phyloP scores from a whole-genome alignment of 2,797 vertebrate genomes.

The Chaetodon trifasciatus region DNA sequence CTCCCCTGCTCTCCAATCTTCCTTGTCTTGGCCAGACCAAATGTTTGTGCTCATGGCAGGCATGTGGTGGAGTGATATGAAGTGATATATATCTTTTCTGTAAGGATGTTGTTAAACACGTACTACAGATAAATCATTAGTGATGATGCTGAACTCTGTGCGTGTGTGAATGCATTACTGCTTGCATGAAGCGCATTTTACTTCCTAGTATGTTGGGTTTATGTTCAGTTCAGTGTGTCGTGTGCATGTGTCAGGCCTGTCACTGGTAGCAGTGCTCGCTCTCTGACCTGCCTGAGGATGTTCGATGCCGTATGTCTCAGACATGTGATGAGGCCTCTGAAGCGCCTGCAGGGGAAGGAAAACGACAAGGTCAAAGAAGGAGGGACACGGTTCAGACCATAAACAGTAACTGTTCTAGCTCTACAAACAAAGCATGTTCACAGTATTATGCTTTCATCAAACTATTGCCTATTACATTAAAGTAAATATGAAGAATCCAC shows the following conservation, averaged over 20 bases:
- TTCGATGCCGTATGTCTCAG: neutral
- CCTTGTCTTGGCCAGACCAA: conserved; percentile 6
- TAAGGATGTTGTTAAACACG: no score
- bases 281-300: neutral
- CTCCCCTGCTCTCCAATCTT: neutral
- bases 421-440: conserved; percentile 43
- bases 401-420: conserved; percentile 26
- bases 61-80: no score
- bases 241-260: conserved; percentile 4
- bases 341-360: conserved; percentile 5
- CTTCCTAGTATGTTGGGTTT: neutral
- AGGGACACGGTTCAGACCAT: conserved; percentile 12
- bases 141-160: no score
- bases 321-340: neutral
- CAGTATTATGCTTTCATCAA: conserved; percentile 37
- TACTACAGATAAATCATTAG: neutral
- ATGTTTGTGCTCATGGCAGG: conserved; percentile 13
- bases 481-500: conserved; percentile 50
- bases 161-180: neutral
- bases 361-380: conserved; percentile 28
- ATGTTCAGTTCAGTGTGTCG: neutral
- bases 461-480: conserved; percentile 37
- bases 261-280: neutral
- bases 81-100: no score
- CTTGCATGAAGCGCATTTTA: neutral